These are phyloP conservation scores for Pandemis cinnamomeana DNA, from an alignment of 2,888 invertebrate species.

Conservation along the genomic window DNA sequence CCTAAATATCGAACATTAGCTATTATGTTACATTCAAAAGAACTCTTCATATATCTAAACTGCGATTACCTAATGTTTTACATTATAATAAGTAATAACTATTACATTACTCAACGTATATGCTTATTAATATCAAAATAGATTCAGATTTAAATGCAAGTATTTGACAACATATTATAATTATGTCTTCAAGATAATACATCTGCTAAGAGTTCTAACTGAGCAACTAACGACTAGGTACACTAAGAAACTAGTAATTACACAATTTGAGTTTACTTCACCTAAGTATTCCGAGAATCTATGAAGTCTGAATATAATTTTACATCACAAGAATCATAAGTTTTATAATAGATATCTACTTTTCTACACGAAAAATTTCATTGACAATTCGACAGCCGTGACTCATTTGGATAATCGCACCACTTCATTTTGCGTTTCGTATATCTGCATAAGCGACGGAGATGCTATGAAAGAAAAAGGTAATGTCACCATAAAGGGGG, in stretches of 20 bases:
- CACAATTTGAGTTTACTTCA: not conserved
- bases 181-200: not conserved
- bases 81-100: too few species aligned
- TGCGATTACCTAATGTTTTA: too few species aligned
- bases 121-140: not conserved
- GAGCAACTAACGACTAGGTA: not conserved
- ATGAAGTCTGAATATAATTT: not conserved
- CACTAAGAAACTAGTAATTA: not conserved
- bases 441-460: not conserved
- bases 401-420: not conserved
- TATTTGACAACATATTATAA: not conserved
- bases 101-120: too few species aligned
- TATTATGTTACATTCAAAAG: too few species aligned
- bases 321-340: conserved; percentile 12
- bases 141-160: not conserved
- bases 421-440: not conserved
- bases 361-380: not conserved
- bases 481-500: not conserved
- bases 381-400: not conserved
- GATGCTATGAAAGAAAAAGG: not conserved
- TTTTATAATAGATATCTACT: not conserved
- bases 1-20: too few species aligned
- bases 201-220: not conserved
- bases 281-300: not conserved
- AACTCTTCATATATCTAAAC: too few species aligned